A percentile compares a stretch with the other conserved stretches of the same genome.
Evolutionary conservation across 2,113 vertebrate genomes (phyloP).

Genomic region (Grammomys dolichurus): DNA sequence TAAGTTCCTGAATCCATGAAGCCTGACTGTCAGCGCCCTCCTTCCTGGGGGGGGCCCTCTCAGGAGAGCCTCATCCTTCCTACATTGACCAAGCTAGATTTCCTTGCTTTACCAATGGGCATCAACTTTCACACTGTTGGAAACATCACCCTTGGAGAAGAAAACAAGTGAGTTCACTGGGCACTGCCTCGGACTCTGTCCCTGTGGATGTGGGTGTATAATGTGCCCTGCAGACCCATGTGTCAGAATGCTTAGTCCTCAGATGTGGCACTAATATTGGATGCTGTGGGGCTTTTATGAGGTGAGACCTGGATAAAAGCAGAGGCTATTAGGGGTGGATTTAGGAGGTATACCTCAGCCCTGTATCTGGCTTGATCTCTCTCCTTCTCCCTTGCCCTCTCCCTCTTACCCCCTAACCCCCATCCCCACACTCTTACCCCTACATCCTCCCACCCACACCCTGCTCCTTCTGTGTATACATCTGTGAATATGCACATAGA

Average conservation of each 20-base stretch:
- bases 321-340: not conserved
- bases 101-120: not conserved
- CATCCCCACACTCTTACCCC: no score
- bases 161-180: not conserved
- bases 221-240: not conserved
- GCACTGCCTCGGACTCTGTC: not conserved
- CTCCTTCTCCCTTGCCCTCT: not conserved
- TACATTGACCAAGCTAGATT: not conserved
- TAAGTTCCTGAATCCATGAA: accelerated
- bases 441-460: no score
- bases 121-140: no score
- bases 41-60: not conserved
- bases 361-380: not conserved
- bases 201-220: not conserved
- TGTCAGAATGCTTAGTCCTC: not conserved
- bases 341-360: not conserved
- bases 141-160: not conserved
- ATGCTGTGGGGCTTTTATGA: not conserved
- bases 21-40: not conserved
- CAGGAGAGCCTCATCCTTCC: accelerated
- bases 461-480: not conserved
- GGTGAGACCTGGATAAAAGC: not conserved
- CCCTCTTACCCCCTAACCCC: no score
- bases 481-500: not conserved
- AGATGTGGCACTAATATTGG: not conserved